Evolutionary conservation across 2,113 vertebrate species (phyloP).

Genomic region (Muscicapa adusta): DNA sequence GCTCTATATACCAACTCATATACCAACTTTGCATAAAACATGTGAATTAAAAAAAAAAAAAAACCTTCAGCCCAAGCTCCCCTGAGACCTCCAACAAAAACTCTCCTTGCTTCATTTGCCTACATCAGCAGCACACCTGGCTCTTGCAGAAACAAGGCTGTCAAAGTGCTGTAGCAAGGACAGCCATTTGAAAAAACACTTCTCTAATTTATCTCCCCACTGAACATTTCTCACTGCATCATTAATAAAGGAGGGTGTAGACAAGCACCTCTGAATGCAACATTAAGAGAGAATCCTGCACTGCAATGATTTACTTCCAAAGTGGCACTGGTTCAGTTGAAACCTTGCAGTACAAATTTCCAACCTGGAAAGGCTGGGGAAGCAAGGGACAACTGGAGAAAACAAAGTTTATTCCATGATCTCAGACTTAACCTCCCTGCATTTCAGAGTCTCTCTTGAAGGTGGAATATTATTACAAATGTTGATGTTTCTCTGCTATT

Average conservation of each 20-base stretch:
- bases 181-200: not conserved
- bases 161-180: not conserved
- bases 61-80: not conserved
- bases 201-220: not conserved
- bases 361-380: not conserved
- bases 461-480: not conserved
- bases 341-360: not conserved
- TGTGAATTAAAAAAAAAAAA: not conserved
- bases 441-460: not conserved
- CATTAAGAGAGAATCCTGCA: not conserved
- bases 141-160: not conserved
- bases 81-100: not conserved
- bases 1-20: not conserved
- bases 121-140: not conserved
- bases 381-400: not conserved
- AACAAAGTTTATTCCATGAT: not conserved
- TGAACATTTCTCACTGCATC: not conserved
- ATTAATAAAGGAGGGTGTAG: not conserved
- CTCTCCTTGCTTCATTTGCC: not conserved
- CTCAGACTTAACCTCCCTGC: not conserved
- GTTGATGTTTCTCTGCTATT: not conserved
- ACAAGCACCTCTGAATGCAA: not conserved
- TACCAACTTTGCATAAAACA: not conserved
- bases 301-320: not conserved
- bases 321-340: not conserved